Evolutionary conservation across 1,140 invertebrate genomes (phyloP).

Genomic region (Rhagoletis pomonella): DNA sequence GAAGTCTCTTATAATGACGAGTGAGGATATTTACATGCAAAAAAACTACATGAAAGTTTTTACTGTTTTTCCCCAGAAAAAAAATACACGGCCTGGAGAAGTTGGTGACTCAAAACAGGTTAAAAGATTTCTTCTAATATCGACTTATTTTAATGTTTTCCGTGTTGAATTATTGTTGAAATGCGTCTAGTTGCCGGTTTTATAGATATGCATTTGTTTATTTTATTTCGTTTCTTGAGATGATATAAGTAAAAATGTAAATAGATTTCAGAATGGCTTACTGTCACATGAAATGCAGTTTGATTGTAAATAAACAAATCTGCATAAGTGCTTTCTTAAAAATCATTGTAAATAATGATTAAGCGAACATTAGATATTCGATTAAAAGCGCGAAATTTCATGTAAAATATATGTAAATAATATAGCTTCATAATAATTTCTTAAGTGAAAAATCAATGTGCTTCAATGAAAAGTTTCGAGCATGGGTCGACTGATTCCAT

Average conservation of each 20-base stretch:
- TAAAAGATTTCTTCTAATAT: conserved; percentile 53
- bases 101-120: conserved; percentile 77
- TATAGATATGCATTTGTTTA: neutral
- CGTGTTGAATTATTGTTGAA: neutral
- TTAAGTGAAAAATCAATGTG: too few species aligned
- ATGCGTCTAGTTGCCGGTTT: neutral
- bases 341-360: neutral
- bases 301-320: neutral
- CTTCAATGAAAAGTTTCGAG: too few species aligned
- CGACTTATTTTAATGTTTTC: neutral
- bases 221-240: neutral
- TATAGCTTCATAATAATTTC: too few species aligned
- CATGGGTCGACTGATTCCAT: too few species aligned
- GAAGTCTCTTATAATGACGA: too few species aligned
- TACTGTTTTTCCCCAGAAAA: conserved; percentile 69
- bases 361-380: neutral
- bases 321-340: neutral
- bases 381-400: too few species aligned
- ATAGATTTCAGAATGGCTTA: neutral
- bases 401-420: too few species aligned
- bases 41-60: neutral
- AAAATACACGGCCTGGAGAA: conserved; percentile 76
- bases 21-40: neutral
- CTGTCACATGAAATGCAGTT: too few species aligned
- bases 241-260: neutral